A percentile compares a stretch with the other conserved stretches of the same genome.
phyloP scores from a whole-genome alignment of 2,888 invertebrate species.

The Cryptops parisi region DNA sequence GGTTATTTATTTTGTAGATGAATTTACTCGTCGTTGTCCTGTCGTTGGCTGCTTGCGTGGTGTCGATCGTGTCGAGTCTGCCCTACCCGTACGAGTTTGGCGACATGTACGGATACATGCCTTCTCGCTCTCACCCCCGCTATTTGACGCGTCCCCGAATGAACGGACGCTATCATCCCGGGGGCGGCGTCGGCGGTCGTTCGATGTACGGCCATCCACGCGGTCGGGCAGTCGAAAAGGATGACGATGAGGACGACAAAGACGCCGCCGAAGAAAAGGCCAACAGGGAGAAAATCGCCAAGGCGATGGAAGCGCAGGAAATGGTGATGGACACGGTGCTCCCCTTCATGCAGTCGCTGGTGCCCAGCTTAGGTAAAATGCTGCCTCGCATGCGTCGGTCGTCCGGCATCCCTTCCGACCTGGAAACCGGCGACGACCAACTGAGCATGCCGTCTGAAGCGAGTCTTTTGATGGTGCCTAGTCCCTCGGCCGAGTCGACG shows the following conservation, averaged over 20 bases:
- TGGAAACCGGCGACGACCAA: constrained; percentile 1
- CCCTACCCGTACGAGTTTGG: constrained; percentile 8
- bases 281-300: constrained; percentile 1
- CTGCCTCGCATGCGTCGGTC: constrained; percentile 10
- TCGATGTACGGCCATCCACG: not conserved
- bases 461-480: not conserved
- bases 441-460: constrained; percentile 9
- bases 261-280: constrained; percentile 1
- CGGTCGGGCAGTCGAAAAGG: not conserved
- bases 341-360: not conserved
- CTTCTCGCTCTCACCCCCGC: not conserved
- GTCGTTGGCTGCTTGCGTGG: not conserved
- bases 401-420: not conserved
- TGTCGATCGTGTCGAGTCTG: not conserved
- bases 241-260: not conserved
- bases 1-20: too few relatives aligned
- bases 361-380: not conserved
- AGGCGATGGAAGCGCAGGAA: not conserved
- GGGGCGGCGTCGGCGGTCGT: not conserved
- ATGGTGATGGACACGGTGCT: constrained; percentile 3
- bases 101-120: not conserved
- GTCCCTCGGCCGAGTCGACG: not conserved
- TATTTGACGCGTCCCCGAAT: too few relatives aligned
- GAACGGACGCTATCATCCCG: too few relatives aligned
- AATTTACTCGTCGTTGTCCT: not conserved